phyloP scores from a whole-genome alignment of 2,797 vertebrate species.

The Acrocephalus scirpaceus region DNA sequence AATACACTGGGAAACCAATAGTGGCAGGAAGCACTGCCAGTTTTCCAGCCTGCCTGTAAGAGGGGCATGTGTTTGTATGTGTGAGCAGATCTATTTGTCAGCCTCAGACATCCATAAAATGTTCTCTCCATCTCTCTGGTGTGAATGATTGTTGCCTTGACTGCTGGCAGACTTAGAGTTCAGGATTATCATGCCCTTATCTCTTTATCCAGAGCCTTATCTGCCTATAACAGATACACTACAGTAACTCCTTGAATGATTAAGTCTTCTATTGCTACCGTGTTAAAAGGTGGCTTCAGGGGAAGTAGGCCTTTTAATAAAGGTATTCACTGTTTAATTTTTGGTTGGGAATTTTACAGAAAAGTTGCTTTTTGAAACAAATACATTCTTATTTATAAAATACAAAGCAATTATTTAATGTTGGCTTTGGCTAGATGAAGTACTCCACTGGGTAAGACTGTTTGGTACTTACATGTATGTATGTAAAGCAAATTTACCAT shows the following conservation, averaged over 20 bases:
- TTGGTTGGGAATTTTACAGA: background rate
- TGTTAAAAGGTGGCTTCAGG: slow-evolving; percentile 5
- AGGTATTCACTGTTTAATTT: background rate
- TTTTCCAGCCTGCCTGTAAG: background rate
- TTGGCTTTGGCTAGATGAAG: background rate
- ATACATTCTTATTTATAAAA: background rate
- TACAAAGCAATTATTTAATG: background rate
- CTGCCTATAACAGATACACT: background rate
- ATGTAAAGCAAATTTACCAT: background rate
- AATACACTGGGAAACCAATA: background rate
- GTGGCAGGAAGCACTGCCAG: background rate
- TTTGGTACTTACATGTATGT: background rate
- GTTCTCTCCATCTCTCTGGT: background rate
- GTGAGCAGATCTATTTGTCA: background rate
- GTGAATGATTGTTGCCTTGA: background rate
- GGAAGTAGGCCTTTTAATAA: background rate
- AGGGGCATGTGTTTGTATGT: background rate
- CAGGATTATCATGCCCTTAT: background rate
- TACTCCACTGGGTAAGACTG: background rate
- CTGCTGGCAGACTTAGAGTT: background rate
- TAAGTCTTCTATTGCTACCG: background rate
- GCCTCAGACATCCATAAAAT: background rate
- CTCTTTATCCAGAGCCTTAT: slow-evolving; percentile 20
- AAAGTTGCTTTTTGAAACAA: background rate
- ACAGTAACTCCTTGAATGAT: background rate